phyloP scores from a whole-genome alignment of 1,140 invertebrate genomes.

The Maniola jurtina region DNA sequence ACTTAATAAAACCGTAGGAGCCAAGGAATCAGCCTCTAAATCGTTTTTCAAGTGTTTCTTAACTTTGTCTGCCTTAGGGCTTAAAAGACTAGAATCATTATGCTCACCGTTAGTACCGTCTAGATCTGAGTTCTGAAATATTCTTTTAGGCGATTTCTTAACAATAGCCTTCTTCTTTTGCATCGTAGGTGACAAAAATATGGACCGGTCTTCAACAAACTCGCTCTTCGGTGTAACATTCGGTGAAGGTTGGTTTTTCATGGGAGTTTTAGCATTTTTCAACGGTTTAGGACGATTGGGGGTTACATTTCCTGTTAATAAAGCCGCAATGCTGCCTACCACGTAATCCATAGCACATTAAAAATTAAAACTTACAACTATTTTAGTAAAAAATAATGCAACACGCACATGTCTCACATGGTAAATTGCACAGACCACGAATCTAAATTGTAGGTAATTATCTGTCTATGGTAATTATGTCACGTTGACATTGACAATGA shows the following conservation, averaged over 20 bases:
- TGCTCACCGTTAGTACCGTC: constrained; percentile 46
- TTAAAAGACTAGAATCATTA: constrained; percentile 34
- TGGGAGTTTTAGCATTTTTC: constrained; percentile 60
- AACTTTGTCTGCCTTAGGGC: constrained; percentile 64
- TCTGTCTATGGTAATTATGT: too few relatives aligned
- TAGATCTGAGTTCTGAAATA: constrained; percentile 64
- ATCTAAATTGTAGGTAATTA: too few relatives aligned
- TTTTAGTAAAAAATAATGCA: constrained; percentile 2
- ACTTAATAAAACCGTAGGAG: constrained; percentile 24
- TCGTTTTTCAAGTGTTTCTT: constrained; percentile 66
- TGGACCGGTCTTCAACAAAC: constrained; percentile 59
- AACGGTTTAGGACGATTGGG: constrained; percentile 62
- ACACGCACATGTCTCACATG: constrained; percentile 17
- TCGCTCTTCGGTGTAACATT: constrained; percentile 72
- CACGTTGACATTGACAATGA: too few relatives aligned
- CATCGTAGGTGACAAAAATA: constrained; percentile 64
- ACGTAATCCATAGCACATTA: constrained; percentile 64
- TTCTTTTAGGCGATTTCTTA: constrained; percentile 73
- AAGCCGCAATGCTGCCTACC: constrained; percentile 63
- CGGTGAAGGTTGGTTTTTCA: constrained; percentile 68
- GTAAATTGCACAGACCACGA: not conserved
- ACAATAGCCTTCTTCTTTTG: constrained; percentile 71
- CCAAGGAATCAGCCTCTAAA: constrained; percentile 40
- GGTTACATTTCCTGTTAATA: constrained; percentile 69
- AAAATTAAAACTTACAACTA: constrained; percentile 5